phyloP scores from a whole-genome alignment of 1,140 invertebrate genomes.

The Ridgeia piscesae region DNA sequence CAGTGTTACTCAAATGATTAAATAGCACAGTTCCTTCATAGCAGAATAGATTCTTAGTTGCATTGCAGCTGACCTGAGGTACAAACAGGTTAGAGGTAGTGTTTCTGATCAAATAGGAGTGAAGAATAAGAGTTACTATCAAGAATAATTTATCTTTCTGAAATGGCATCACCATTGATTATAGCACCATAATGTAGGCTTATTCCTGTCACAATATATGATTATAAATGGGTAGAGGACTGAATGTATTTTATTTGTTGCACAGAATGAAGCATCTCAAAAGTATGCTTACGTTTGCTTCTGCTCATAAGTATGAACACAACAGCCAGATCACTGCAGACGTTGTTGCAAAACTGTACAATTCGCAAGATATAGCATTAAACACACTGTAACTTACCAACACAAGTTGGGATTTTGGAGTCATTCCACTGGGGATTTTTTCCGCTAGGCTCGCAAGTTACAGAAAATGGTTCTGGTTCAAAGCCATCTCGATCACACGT shows the following conservation, averaged over 20 bases:
- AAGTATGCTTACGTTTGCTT: neutral
- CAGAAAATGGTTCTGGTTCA: neutral
- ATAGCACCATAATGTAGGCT: neutral
- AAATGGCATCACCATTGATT: neutral
- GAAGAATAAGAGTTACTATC: no score
- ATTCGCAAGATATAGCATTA: neutral
- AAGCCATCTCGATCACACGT: neutral
- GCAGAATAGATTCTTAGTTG: no score
- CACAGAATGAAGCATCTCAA: neutral
- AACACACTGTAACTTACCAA: neutral
- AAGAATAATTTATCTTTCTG: neutral
- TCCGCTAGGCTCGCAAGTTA: neutral
- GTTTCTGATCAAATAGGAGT: no score
- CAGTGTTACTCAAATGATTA: no score
- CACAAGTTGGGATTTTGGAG: neutral
- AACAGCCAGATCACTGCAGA: neutral
- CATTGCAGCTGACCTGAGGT: no score
- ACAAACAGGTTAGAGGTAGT: no score
- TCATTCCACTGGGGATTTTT: neutral
- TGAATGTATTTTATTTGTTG: neutral
- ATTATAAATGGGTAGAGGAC: neutral
- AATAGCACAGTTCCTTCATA: no score
- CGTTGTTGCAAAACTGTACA: neutral
- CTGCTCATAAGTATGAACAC: neutral
- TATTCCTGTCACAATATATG: neutral